Evolutionary conservation across 1,140 invertebrate genomes (phyloP).

Genomic region (Polypedilum vanderplanki): DNA sequence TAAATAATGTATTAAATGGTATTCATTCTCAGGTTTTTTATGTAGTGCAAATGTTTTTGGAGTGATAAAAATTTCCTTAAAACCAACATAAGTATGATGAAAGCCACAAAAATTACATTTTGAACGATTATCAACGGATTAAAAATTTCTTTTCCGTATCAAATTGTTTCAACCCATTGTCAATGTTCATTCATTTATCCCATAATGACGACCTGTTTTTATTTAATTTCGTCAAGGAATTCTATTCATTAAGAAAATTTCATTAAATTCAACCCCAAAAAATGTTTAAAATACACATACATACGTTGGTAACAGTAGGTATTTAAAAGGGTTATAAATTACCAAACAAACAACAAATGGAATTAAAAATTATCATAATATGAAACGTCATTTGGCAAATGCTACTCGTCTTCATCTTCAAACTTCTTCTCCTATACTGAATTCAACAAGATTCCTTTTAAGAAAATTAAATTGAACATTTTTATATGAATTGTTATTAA

Average conservation of each 20-base stretch:
- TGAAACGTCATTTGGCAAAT: constrained; percentile 6
- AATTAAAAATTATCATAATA: not conserved
- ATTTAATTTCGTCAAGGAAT: too few relatives aligned
- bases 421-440: not conserved
- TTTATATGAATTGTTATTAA: not conserved
- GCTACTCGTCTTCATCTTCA: not conserved
- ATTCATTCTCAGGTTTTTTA: too few relatives aligned
- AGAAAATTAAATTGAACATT: not conserved
- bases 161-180: too few relatives aligned
- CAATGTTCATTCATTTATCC: too few relatives aligned
- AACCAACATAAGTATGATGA: too few relatives aligned
- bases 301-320: not conserved
- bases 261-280: too few relatives aligned
- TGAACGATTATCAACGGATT: not conserved
- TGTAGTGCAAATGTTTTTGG: too few relatives aligned
- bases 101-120: not conserved
- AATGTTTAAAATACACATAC: not conserved
- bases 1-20: too few relatives aligned
- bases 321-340: not conserved
- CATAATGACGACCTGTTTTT: too few relatives aligned
- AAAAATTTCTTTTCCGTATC: too few relatives aligned
- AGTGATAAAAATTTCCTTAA: too few relatives aligned
- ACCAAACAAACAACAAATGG: not conserved
- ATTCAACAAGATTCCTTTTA: not conserved
- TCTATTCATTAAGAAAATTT: too few relatives aligned